phyloP scores from a whole-genome alignment of 2,888 invertebrate genomes.

The Cephus pygmeus region DNA sequence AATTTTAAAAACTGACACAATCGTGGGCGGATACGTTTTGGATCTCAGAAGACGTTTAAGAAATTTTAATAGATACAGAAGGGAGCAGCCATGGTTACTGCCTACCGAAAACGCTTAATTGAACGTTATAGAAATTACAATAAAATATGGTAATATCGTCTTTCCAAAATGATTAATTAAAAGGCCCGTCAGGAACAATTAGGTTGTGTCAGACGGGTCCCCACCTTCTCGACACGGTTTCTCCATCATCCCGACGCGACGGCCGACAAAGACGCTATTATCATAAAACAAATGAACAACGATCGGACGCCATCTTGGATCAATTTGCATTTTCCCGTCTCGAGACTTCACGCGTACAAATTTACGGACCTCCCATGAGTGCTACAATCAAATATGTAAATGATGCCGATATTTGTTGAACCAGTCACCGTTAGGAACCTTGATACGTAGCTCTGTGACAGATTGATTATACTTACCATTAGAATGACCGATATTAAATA shows the following conservation, averaged over 20 bases:
- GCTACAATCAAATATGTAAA: conserved; percentile 60
- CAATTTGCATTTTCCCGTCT: conserved; percentile 19
- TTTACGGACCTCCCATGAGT: conserved; percentile 40
- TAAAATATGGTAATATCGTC: neutral
- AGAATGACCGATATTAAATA: neutral
- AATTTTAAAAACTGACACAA: neutral
- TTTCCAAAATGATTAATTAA: conserved; percentile 11
- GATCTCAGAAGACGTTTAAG: neutral
- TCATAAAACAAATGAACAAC: conserved; percentile 11
- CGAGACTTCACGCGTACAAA: conserved; percentile 30
- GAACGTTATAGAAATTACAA: neutral
- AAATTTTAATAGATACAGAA: neutral
- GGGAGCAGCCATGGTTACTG: neutral
- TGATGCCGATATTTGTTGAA: conserved; percentile 48
- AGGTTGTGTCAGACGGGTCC: conserved; percentile 3
- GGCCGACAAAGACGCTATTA: conserved; percentile 9
- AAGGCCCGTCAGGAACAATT: conserved; percentile 17
- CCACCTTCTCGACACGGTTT: conserved; percentile 12
- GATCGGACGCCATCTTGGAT: conserved; percentile 12
- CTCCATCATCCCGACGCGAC: conserved; percentile 8
- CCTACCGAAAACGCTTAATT: neutral
- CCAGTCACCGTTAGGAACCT: conserved; percentile 3
- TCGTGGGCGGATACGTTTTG: neutral
- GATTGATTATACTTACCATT: neutral
- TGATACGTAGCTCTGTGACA: neutral